Conservation (phyloP, 53 echinoderm and acorn worm species). For the Mesocentrotus franciscanus region DNA sequence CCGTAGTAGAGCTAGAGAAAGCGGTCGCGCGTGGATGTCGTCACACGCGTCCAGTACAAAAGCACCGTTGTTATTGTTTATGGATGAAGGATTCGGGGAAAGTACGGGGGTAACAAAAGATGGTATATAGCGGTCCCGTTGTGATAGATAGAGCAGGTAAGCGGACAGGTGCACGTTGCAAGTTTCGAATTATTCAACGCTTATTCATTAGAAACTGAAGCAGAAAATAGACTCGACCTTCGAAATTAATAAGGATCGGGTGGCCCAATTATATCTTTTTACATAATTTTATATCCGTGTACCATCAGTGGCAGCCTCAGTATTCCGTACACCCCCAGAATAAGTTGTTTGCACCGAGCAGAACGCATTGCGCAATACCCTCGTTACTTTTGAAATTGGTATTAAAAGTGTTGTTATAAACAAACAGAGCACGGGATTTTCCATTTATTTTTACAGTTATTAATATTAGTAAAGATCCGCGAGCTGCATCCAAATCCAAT, state of each 20-base stretch:
- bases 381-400: neutral
- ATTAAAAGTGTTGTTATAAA: neutral
- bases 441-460: neutral
- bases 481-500: too few relatives aligned
- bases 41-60: constrained; percentile 17
- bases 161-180: neutral
- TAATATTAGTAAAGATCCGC: too few relatives aligned
- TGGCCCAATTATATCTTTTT: too few relatives aligned
- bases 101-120: neutral
- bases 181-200: neutral
- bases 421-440: neutral
- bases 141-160: too few relatives aligned
- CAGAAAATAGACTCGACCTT: neutral
- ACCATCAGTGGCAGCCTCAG: neutral
- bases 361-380: neutral
- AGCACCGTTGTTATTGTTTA: neutral
- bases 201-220: neutral
- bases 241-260: neutral
- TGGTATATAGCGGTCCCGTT: neutral
- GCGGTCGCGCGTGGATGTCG: constrained; percentile 7
- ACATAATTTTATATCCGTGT: neutral
- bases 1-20: neutral
- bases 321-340: neutral
- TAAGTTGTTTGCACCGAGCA: neutral
- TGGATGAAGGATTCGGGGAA: neutral